These are phyloP conservation scores for Hypotaenidia okinawae DNA, from an alignment of 2,797 vertebrate genomes.

Conservation along the genomic window DNA sequence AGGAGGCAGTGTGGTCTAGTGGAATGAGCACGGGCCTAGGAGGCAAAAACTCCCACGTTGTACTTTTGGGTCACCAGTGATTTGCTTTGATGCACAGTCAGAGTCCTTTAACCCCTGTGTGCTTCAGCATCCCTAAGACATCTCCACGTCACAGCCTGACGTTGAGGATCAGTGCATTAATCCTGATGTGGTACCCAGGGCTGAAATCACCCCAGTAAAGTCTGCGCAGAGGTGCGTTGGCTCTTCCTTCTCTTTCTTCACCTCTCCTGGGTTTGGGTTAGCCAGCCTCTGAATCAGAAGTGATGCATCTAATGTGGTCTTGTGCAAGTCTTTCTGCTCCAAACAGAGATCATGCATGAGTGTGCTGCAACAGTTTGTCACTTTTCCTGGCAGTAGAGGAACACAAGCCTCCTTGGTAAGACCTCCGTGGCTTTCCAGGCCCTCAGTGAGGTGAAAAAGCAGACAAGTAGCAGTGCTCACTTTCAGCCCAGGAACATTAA, in stretches of 20 bases:
- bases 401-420: neutral
- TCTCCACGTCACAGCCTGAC: neutral
- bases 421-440: neutral
- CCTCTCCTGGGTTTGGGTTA: neutral
- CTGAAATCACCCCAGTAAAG: accelerated
- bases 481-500: neutral
- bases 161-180: neutral
- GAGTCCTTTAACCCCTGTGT: neutral
- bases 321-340: neutral
- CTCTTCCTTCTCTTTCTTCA: neutral
- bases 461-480: neutral
- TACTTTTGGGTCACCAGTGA: slow-evolving; percentile 40
- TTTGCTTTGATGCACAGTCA: neutral
- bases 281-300: neutral
- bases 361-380: neutral
- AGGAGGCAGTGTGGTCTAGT: slow-evolving; percentile 55
- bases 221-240: accelerated
- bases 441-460: neutral
- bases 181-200: neutral
- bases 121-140: neutral
- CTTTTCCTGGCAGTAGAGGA: neutral
- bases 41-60: slow-evolving; percentile 64
- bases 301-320: neutral
- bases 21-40: neutral
- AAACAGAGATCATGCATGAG: neutral